phyloP scores from a whole-genome alignment of 2,797 vertebrate genomes.

The Nannoperca australis region DNA sequence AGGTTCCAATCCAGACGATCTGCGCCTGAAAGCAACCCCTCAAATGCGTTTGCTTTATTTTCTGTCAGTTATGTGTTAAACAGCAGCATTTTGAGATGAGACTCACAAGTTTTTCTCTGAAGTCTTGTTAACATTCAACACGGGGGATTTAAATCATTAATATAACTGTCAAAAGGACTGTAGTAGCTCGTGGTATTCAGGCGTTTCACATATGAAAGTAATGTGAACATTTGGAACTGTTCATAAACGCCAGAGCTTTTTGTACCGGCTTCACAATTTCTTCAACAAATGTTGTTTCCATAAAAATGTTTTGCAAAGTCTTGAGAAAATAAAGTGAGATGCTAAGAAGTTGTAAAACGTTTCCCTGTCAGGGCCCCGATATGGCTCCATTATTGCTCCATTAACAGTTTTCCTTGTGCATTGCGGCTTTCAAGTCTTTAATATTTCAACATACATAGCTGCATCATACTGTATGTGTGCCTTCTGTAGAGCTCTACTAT shows the following conservation, averaged over 20 bases:
- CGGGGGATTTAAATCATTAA: not conserved
- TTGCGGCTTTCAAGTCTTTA: conserved; percentile 42
- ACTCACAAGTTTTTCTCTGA: not conserved
- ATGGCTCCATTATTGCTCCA: conserved; percentile 42
- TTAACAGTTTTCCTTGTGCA: conserved; percentile 49
- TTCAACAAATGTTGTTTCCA: not conserved
- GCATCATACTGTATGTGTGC: conserved; percentile 39
- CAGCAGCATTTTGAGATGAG: not conserved
- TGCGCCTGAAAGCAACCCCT: not conserved
- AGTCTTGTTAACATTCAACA: not conserved
- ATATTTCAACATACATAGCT: conserved; percentile 61
- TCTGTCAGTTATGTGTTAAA: not conserved
- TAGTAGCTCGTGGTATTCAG: not conserved
- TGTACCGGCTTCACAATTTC: not conserved
- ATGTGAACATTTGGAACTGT: not conserved
- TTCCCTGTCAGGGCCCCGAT: not conserved
- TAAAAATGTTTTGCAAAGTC: not conserved
- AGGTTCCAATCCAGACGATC: not conserved
- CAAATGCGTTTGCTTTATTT: not conserved
- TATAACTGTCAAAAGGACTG: not conserved
- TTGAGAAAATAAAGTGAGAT: not conserved
- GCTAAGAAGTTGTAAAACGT: conserved; percentile 2
- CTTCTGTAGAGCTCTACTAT: not conserved
- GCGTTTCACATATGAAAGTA: not conserved
- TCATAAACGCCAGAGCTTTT: not conserved